Evolutionary conservation across 2,797 vertebrate genomes (phyloP).

Genomic region (Eulemur coronatus): DNA sequence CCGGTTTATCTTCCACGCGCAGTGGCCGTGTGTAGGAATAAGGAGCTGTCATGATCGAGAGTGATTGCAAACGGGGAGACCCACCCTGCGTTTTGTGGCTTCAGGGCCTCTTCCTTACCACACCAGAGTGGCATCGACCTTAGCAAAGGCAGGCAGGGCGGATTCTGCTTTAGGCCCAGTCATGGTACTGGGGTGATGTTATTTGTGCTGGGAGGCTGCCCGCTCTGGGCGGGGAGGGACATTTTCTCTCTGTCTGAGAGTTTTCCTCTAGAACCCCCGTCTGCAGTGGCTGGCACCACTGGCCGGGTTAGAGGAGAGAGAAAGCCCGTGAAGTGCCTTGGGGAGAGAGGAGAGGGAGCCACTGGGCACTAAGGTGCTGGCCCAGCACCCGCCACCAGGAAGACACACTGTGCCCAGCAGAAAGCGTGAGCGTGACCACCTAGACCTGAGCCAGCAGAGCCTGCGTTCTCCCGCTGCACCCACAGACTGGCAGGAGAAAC

Average conservation of each 20-base stretch:
- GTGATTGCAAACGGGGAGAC: not conserved
- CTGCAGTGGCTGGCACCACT: not conserved
- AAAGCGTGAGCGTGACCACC: not conserved
- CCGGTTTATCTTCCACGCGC: slow-evolving; percentile 36
- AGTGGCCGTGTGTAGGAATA: not conserved
- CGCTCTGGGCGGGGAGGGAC: not conserved
- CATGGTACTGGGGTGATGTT: rapidly evolving
- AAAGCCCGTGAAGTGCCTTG: not conserved
- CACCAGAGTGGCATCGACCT: not conserved
- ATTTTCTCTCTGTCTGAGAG: not conserved
- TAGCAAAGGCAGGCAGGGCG: rapidly evolving
- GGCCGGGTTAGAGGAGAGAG: not conserved
- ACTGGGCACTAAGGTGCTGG: not conserved
- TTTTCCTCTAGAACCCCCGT: not conserved
- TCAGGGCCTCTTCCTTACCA: not conserved
- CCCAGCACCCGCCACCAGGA: rapidly evolving
- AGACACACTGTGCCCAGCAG: not conserved
- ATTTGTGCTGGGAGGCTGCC: not conserved
- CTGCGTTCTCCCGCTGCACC: no score
- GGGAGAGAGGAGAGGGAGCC: not conserved
- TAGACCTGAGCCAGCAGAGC: not conserved
- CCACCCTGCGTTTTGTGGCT: not conserved
- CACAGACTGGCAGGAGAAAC: not conserved
- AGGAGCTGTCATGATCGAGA: not conserved
- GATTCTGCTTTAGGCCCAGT: rapidly evolving